Evolutionary conservation across 1,140 invertebrate species (phyloP), one percentile per base, ranked within the genome.

Genomic region (Apis florea): DNA sequence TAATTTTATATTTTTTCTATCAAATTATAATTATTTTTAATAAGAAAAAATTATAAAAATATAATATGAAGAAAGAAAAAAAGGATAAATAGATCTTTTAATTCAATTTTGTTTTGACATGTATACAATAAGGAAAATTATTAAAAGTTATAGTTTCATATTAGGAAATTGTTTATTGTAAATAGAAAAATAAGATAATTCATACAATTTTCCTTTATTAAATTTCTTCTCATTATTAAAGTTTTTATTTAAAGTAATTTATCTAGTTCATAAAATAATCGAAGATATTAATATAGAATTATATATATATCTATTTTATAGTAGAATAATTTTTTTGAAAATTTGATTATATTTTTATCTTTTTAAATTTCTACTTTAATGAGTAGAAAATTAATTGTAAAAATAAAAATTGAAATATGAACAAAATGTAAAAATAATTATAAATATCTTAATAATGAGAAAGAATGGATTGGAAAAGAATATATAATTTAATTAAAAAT

Each of bases 111-210:
- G 12, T 61, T 15, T 56, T 67, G 19, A 64, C 21, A 47, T 68
- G 74, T 31, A 68, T 74, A 56, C 67, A 49, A 80, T 47, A 19
- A 68, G 31, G 26, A 66, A 80, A 49, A n/a, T 40, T 74, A 64
- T 54, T 49, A 64, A 15, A 61, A 66, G 17, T 49, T 47, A 47
- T 47, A 67, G 54, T 71, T 40, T n/a, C 53, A 31, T 15, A 15
- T 26, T 79, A 49, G 10, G 71, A 47, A 59, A 2, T 61, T 19
- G 12, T 53, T 53, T 12, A 68, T 77, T 56, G 26, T 31, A 71
- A 21, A 71, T 59, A 17, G 0, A 24, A 66, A 54, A n/a, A 17
- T 51, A 53, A 53, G 21, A 12, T 49, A 53, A 15, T 21, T 15
- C 6, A 51, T 26, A 2, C 1, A 49, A 66, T 3, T 56, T 9